phyloP scores from a whole-genome alignment of 1,140 invertebrate genomes.

The Delia radicum region DNA sequence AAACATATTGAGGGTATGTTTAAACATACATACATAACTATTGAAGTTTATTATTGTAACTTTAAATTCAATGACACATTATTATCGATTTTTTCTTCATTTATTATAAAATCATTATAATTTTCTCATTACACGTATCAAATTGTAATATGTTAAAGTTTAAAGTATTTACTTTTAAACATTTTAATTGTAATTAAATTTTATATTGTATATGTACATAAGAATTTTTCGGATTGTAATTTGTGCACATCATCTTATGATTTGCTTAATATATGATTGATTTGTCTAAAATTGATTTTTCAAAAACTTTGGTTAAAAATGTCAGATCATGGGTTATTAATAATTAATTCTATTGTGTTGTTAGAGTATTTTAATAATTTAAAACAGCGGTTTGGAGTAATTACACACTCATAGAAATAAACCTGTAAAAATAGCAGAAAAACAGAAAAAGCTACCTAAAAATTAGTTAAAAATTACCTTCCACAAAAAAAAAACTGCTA shows the following conservation, averaged over 20 bases:
- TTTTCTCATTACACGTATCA: neutral
- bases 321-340: too few relatives aligned
- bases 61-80: constrained; percentile 2
- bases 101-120: neutral
- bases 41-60: neutral
- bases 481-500: too few relatives aligned
- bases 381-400: too few relatives aligned
- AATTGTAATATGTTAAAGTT: neutral
- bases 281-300: neutral
- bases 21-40: neutral
- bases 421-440: too few relatives aligned
- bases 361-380: too few relatives aligned
- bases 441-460: too few relatives aligned
- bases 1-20: neutral
- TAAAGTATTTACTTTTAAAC: neutral
- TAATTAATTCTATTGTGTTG: too few relatives aligned
- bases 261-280: neutral
- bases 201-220: neutral
- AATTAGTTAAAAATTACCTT: too few relatives aligned
- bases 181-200: neutral
- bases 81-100: neutral
- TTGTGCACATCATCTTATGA: neutral
- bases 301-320: neutral
- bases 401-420: too few relatives aligned
- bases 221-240: neutral